Base-by-base conservation (phyloP, 2,113 vertebrate species). In the Cynocephalus volans region DNA sequence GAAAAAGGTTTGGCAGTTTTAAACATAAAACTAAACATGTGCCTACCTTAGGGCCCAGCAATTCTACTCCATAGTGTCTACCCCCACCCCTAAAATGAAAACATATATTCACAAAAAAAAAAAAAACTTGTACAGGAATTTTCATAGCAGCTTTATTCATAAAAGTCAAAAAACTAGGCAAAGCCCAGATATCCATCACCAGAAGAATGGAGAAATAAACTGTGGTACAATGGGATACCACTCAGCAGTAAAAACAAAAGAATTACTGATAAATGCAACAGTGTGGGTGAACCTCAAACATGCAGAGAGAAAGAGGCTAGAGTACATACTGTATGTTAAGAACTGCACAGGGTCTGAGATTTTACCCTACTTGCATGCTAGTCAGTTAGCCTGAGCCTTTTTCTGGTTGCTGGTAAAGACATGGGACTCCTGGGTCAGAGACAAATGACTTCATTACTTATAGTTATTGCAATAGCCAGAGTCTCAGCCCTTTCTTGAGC, bases 101-200 rank as follows among this genome's bases (percentile, higher is more conserved):
- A 82, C 18, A 70, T 41, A 72, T n/a, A 31, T 82, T 83, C 56
- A 70, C 36, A 72, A 88, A 72, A 88, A 86, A 79, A 90, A 50
- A 64, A 86, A 79, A 90, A 50, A 64, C 7, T 45, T 82, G 19
- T 21, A 52, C 5, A 60, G 58, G 36, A 65, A 48, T 21, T 88
- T 21, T 73, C 33, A 80, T 10, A 24, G 33, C 31, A 52, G 10
- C 50, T 92, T 92, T 75, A 92, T 67, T 60, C n/a, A 45, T 85
- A 80, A 76, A 23, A 56, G 45, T 48, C 13, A 56, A 72, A 72
- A 80, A 91, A 67, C 36, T 88, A 33, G 65, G 31, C 21, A 65
- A 6, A 13, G 12, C 26, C 31, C 31, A 36, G 19, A 28, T 15
- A n/a, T 64, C 11, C 3, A 23, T 41, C 31, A 6, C 23, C 7